Conservation (phyloP, 2,888 invertebrate species). For the Heliconius aoede region DNA sequence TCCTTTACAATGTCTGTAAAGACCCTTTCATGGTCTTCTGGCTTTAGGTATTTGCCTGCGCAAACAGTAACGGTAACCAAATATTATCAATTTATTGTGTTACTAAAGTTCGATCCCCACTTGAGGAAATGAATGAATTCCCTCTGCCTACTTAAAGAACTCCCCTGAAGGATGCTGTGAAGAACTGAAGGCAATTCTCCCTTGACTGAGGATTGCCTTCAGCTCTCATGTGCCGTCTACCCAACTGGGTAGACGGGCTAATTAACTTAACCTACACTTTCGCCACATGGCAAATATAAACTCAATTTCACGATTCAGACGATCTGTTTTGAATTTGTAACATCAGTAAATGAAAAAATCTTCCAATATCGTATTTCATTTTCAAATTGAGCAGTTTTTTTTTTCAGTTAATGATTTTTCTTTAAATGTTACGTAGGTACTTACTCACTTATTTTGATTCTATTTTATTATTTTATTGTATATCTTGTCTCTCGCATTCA, state of each 20-base stretch:
- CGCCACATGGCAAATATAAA: neutral
- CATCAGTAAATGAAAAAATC: neutral
- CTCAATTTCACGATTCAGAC: neutral
- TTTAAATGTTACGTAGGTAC: neutral
- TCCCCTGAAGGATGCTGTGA: no score
- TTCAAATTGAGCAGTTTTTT: neutral
- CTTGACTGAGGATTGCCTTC: no score
- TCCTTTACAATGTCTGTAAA: conserved; percentile 28
- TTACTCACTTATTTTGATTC: no score
- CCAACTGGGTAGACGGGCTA: neutral
- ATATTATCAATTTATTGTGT: conserved; percentile 28
- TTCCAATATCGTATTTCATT: neutral
- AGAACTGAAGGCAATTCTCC: no score
- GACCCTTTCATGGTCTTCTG: conserved; percentile 32
- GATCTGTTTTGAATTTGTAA: neutral
- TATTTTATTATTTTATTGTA: no score
- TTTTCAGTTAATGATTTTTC: neutral
- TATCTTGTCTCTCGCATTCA: no score
- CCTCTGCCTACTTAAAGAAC: no score
- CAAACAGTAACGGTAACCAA: conserved; percentile 18
- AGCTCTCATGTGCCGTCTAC: neutral
- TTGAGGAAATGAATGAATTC: no score
- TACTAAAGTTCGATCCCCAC: neutral
- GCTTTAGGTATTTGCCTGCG: conserved; percentile 13
- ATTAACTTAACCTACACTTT: neutral